These are phyloP conservation scores for Lepisosteus osseus DNA, from an alignment of 2,113 vertebrate species.

Conservation along the genomic window DNA sequence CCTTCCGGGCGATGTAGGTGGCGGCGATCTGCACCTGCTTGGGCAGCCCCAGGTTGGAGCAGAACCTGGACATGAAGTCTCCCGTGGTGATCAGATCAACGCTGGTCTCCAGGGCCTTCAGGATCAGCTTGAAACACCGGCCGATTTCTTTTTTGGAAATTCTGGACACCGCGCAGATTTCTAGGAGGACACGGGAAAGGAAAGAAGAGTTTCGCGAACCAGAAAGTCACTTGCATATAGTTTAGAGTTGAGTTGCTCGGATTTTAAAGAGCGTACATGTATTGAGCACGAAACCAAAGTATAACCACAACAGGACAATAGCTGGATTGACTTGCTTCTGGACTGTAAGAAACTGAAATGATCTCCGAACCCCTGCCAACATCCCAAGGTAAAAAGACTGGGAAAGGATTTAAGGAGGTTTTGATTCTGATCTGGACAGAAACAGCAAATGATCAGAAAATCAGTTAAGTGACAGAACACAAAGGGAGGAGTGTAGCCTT, in stretches of 20 bases:
- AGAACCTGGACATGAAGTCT: constrained; percentile 99
- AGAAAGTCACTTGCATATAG: too few species aligned
- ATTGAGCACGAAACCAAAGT: not conserved
- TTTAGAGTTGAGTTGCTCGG: too few species aligned
- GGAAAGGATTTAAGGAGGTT: too few species aligned
- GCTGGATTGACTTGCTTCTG: too few species aligned
- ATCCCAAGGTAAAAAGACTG: too few species aligned
- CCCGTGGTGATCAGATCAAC: constrained; percentile 97
- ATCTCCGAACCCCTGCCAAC: too few species aligned
- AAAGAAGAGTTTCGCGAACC: not conserved
- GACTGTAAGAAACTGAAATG: too few species aligned
- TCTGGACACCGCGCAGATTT: constrained; percentile 95
- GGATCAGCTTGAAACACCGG: constrained; percentile 95
- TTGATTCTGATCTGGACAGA: too few species aligned
- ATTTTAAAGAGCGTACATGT: too few species aligned
- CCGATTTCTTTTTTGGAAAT: constrained; percentile 99
- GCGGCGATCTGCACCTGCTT: constrained; percentile 98
- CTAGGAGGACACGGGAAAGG: constrained; percentile 51
- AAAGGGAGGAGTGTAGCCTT: too few species aligned
- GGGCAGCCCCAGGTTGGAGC: constrained; percentile 92
- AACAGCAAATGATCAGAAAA: too few species aligned
- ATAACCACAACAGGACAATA: not conserved
- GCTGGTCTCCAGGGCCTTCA: constrained; percentile 96
- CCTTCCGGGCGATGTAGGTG: constrained; percentile 91
- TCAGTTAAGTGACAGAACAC: too few species aligned